Percentiles rank a stretch among this genome's conserved stretches.
These are phyloP conservation scores for Petrophora chlorosata DNA, from an alignment of 2,888 invertebrate species.

Conservation along the genomic window DNA sequence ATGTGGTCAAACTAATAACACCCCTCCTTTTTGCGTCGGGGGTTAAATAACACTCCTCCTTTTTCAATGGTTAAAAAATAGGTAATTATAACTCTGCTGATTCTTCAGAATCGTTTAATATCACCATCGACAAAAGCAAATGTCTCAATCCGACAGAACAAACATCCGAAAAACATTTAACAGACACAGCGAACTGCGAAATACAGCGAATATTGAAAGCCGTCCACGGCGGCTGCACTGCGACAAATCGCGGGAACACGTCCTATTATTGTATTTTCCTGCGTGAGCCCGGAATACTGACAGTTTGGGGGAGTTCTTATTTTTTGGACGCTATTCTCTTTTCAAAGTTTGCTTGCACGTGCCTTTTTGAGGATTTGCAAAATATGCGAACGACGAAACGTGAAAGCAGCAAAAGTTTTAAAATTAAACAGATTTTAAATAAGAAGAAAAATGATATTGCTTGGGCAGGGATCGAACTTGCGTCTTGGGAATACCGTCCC, in stretches of 20 bases:
- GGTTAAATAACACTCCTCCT: no score
- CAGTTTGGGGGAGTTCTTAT: not conserved
- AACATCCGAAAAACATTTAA: slow-evolving; percentile 15
- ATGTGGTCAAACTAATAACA: no score
- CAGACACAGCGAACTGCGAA: not conserved
- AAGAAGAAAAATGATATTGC: no score
- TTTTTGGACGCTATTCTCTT: slow-evolving; percentile 5
- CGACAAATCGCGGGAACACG: slow-evolving; percentile 77
- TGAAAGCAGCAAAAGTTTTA: no score
- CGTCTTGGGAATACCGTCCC: no score
- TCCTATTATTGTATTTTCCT: slow-evolving; percentile 68
- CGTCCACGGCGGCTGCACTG: slow-evolving; percentile 65
- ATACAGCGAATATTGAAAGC: slow-evolving; percentile 60
- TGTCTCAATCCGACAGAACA: not conserved
- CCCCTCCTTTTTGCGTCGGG: no score
- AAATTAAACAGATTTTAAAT: no score
- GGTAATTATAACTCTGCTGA: not conserved
- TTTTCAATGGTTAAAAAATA: not conserved
- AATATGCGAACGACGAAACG: not conserved
- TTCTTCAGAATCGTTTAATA: not conserved
- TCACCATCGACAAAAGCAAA: not conserved
- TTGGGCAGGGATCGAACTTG: no score
- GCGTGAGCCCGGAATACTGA: slow-evolving; percentile 56
- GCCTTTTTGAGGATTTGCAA: not conserved
- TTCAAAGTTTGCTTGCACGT: not conserved